Evolutionary conservation across 2,888 invertebrate genomes (phyloP).

Genomic region (Rhodophaea formosa): DNA sequence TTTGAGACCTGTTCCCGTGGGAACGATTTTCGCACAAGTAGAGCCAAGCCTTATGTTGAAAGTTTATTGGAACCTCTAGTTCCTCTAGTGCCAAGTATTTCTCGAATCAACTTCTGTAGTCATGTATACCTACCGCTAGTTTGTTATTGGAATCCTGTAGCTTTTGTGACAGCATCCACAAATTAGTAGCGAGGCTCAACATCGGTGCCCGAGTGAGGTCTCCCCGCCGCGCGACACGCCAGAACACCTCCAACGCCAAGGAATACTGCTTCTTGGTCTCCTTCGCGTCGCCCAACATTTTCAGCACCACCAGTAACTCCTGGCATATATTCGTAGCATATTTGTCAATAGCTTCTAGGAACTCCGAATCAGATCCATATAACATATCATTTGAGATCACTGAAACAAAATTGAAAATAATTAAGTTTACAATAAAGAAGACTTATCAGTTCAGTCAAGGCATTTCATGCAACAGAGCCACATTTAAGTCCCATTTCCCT

Average conservation of each 20-base stretch:
- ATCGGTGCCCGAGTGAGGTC: slow-evolving; percentile 83
- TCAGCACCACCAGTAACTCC: slow-evolving; percentile 86
- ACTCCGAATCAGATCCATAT: slow-evolving; percentile 94
- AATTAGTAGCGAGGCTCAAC: slow-evolving; percentile 86
- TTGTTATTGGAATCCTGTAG: slow-evolving; percentile 58
- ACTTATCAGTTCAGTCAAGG: no score
- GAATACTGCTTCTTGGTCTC: slow-evolving; percentile 85
- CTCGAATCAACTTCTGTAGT: background rate
- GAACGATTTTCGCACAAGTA: no score
- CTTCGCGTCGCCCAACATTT: slow-evolving; percentile 84
- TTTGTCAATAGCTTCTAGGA: slow-evolving; percentile 88
- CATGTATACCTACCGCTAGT: slow-evolving; percentile 49
- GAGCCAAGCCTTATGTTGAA: no score
- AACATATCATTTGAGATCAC: slow-evolving; percentile 96
- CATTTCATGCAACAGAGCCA: no score
- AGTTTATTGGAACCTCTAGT: no score
- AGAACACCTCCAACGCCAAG: slow-evolving; percentile 88
- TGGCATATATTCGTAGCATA: slow-evolving; percentile 89
- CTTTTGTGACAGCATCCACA: slow-evolving; percentile 91
- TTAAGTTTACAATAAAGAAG: background rate
- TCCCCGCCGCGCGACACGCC: slow-evolving; percentile 84
- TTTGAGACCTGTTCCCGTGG: no score
- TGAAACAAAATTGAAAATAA: slow-evolving; percentile 37
- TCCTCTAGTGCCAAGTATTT: no score
- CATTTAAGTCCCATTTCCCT: no score